Conservation (phyloP, 2,797 vertebrate species). For the Rhinichthys osculus region DNA sequence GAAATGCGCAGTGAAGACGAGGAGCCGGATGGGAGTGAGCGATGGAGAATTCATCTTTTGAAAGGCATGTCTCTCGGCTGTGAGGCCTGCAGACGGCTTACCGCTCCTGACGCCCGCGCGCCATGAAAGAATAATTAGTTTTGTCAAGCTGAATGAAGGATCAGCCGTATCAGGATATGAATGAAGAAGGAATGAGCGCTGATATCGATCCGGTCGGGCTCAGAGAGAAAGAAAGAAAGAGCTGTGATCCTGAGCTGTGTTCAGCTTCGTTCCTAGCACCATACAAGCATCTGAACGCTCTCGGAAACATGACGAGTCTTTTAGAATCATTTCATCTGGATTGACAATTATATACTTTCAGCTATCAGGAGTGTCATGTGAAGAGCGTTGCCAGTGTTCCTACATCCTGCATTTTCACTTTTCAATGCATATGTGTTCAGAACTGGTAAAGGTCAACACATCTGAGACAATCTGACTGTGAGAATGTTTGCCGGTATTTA, state of each 20-base stretch:
- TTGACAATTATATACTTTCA: neutral
- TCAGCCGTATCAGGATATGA: constrained; percentile 46
- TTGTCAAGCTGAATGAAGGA: constrained; percentile 60
- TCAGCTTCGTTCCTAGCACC: neutral
- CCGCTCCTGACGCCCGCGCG: neutral
- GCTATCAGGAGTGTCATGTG: neutral
- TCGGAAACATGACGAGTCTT: neutral
- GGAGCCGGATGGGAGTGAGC: neutral
- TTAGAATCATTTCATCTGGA: neutral
- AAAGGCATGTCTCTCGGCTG: constrained; percentile 19
- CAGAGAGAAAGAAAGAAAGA: neutral
- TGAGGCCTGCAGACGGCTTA: constrained; percentile 22
- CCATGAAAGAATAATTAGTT: constrained; percentile 62
- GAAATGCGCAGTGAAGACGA: constrained; percentile 20
- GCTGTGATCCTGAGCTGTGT: neutral
- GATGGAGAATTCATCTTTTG: constrained; percentile 40
- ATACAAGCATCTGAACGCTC: neutral
- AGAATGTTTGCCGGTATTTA: neutral
- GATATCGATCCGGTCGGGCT: constrained; percentile 52
- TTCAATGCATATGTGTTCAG: neutral
- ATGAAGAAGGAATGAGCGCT: constrained; percentile 24
- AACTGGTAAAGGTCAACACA: neutral
- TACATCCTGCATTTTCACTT: neutral
- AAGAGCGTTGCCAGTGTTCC: neutral
- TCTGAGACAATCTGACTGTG: neutral